Evolutionary conservation across 2,888 invertebrate species (phyloP), one percentile per base, ranked within the genome.

Genomic region (Lithophane leautieri): DNA sequence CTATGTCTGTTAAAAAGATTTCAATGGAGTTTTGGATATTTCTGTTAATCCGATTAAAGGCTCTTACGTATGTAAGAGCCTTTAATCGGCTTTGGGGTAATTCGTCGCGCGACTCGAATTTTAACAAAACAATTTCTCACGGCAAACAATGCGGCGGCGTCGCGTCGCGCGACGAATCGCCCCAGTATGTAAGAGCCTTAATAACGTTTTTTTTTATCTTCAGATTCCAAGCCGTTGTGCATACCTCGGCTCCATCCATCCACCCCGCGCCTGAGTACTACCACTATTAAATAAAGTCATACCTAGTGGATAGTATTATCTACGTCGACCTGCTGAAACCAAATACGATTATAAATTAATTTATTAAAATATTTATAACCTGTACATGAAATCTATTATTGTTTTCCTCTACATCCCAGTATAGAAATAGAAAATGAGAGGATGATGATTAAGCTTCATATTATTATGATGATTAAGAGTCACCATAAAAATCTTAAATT

Each of bases 181-280:
- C n/a, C n/a, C n/a, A n/a, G n/a, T n/a, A n/a, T n/a, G n/a, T n/a
- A n/a, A n/a, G n/a, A n/a, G n/a, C n/a, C n/a, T n/a, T n/a, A 56
- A 14, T 34, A 66, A 63, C 8, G 0, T 19, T 40, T 40, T n/a
- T 50, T 0, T 62, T 60, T 65, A 14, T 40, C 91, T 92, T 78
- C 91, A 95, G 95, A 58, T 95, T 95, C 89, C 94, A 95, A 89
- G 95, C 95, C 6, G 92, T 94, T 12, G 95, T 95, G 0, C 95
- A 94, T 84, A 94, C 93, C 82, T 94, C 94, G 0, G 94, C 92
- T 4, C 96, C 94, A 14, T 89, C 92, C 44, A 89, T 94, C 61
- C 94, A 95, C 79, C 92, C 93, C 1, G 92, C 91, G 47, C 91
- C 92, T 19, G 84, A 89, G 81, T 89, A 91, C 73, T 89, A 91